These are phyloP conservation scores for Sisyra terminalis DNA, from an alignment of 2,888 invertebrate species.

Conservation along the genomic window DNA sequence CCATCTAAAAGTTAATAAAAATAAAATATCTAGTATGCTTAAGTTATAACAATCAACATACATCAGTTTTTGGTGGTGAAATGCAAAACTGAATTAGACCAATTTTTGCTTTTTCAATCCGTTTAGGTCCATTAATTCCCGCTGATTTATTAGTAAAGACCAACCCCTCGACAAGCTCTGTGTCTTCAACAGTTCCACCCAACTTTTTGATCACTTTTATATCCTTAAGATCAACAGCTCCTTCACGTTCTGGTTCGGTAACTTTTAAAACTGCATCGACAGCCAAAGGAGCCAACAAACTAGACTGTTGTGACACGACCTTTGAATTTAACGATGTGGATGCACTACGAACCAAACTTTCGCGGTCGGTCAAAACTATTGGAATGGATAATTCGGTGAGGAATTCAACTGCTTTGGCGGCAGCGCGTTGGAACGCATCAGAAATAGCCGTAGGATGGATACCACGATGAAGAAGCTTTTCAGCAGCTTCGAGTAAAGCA, in stretches of 20 bases:
- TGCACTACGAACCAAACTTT: constrained; percentile 84
- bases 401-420: constrained; percentile 58
- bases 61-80: constrained; percentile 98
- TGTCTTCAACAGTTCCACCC: constrained; percentile 96
- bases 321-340: constrained; percentile 96
- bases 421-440: constrained; percentile 85
- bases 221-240: constrained; percentile 77
- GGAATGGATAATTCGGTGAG: constrained; percentile 72
- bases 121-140: constrained; percentile 81
- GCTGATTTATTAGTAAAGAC: constrained; percentile 82
- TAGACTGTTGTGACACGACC: constrained; percentile 96
- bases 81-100: constrained; percentile 99
- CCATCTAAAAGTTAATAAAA: constrained; percentile 47
- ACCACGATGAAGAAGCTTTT: constrained; percentile 80
- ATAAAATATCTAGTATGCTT: not conserved
- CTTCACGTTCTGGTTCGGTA: constrained; percentile 44
- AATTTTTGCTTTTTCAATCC: constrained; percentile 95
- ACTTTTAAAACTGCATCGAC: constrained; percentile 91
- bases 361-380: constrained; percentile 71
- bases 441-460: constrained; percentile 97
- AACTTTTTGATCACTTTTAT: constrained; percentile 94
- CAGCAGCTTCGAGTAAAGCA: constrained; percentile 84
- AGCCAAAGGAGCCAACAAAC: constrained; percentile 87
- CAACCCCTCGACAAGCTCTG: constrained; percentile 88
- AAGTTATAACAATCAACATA: constrained; percentile 27